These are phyloP conservation scores for Cichladusa arquata DNA, from an alignment of 2,113 vertebrate genomes.

Conservation along the genomic window DNA sequence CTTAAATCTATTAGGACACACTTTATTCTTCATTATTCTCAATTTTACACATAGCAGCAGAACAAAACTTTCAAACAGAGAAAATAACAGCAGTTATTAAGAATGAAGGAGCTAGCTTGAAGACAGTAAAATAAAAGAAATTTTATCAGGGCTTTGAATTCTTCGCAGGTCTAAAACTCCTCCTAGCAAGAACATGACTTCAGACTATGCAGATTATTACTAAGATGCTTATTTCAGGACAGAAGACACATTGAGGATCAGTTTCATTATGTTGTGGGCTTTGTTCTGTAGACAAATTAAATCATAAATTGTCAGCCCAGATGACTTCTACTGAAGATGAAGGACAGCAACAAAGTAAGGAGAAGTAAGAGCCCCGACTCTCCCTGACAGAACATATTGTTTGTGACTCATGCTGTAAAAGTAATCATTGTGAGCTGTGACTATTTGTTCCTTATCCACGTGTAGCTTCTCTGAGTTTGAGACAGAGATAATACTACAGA, in stretches of 20 bases:
- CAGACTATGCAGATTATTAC: neutral
- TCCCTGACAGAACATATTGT: neutral
- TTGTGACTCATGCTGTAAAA: neutral
- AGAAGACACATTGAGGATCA: conserved; percentile 24
- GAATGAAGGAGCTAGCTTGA: neutral
- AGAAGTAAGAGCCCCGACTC: neutral
- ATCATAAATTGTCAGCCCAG: neutral
- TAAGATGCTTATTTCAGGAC: neutral
- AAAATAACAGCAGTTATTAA: neutral
- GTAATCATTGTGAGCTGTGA: neutral
- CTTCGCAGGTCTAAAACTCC: neutral
- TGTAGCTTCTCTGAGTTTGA: neutral
- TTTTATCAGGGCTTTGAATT: neutral
- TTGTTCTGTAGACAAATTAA: conserved; percentile 18
- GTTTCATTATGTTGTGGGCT: neutral
- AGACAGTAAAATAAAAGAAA: neutral
- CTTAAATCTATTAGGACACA: neutral
- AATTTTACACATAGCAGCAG: neutral
- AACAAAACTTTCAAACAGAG: neutral
- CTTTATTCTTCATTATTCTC: neutral
- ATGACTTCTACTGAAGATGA: neutral
- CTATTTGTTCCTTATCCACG: neutral
- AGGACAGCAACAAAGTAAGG: neutral
- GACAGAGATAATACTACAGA: neutral
- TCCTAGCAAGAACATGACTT: neutral